phyloP scores from a whole-genome alignment of 2,113 vertebrate species.

The Barnardius zonarius region DNA sequence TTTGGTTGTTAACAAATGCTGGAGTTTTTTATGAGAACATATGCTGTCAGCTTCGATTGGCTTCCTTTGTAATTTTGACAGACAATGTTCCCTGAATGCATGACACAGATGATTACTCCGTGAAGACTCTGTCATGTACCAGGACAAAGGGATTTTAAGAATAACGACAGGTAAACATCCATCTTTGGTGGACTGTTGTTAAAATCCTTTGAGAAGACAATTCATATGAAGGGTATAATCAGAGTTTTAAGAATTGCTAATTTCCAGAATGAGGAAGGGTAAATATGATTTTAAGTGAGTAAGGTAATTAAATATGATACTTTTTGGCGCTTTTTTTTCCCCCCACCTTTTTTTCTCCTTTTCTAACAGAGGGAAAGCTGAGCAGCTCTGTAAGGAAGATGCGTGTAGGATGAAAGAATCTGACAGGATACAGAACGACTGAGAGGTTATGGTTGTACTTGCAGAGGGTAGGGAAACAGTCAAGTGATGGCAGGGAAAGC shows the following conservation, averaged over 20 bases:
- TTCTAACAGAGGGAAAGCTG: not conserved
- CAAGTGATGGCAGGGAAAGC: not conserved
- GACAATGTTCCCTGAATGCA: not conserved
- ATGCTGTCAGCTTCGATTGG: not conserved
- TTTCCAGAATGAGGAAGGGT: not conserved
- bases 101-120: not conserved
- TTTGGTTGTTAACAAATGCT: not conserved
- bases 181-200: not conserved
- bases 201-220: not conserved
- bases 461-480: not conserved
- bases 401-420: not conserved
- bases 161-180: not conserved
- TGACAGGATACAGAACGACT: not conserved
- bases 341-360: accelerated
- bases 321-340: not conserved
- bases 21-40: not conserved
- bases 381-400: not conserved
- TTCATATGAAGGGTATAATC: not conserved
- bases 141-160: not conserved
- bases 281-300: not conserved
- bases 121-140: not conserved
- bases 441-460: not conserved
- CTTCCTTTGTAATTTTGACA: conserved; percentile 4
- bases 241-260: not conserved
- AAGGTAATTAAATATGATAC: not conserved